Conservation (phyloP, 1,140 invertebrate genomes). For the Drosophila ironensis region DNA sequence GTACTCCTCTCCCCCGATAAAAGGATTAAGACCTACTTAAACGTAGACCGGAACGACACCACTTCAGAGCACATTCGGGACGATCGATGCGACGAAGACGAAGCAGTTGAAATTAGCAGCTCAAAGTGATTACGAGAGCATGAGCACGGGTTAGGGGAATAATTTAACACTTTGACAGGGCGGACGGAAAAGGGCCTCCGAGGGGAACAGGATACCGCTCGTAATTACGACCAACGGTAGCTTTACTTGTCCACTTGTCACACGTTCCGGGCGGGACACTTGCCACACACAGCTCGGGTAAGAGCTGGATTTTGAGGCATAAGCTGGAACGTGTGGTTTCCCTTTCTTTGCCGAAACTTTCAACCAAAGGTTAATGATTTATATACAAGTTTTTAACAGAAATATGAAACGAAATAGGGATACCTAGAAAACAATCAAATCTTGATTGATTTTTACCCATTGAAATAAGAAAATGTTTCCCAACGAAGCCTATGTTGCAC, state of each 20-base stretch:
- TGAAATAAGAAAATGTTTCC: too few species aligned
- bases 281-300: slow-evolving; percentile 22
- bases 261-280: slow-evolving; percentile 18
- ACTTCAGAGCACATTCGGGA: not conserved
- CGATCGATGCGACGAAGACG: slow-evolving; percentile 3
- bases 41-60: slow-evolving; percentile 34
- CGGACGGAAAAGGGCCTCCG: not conserved
- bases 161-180: slow-evolving; percentile 46
- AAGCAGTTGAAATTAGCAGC: slow-evolving; percentile 58
- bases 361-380: too few species aligned
- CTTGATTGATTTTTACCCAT: too few species aligned
- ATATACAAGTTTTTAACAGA: too few species aligned
- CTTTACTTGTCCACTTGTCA: slow-evolving; percentile 68
- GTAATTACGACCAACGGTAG: slow-evolving; percentile 65
- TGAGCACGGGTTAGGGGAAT: slow-evolving; percentile 62
- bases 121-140: slow-evolving; percentile 61
- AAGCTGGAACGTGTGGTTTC: not conserved
- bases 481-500: too few species aligned
- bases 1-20: slow-evolving; percentile 59
- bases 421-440: too few species aligned
- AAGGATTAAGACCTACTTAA: slow-evolving; percentile 71
- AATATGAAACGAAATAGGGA: too few species aligned
- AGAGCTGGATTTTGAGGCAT: not conserved
- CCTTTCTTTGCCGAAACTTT: not conserved
- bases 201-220: not conserved